Conservation (phyloP, 2,888 invertebrate species). For the Papilio protenor region DNA sequence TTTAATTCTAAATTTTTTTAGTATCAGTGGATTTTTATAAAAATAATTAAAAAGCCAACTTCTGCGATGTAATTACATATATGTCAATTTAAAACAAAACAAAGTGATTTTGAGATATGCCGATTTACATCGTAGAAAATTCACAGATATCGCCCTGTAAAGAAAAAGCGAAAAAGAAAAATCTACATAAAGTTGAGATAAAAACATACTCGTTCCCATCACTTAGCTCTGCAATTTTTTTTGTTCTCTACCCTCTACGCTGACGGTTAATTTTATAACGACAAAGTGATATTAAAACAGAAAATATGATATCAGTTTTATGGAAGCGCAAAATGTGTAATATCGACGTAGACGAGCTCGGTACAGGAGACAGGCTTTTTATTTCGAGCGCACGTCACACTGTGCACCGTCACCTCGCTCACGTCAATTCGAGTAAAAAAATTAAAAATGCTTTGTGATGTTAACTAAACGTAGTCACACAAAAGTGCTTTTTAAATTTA, state of each 20-base stretch:
- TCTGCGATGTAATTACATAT: not conserved
- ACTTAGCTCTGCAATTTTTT: not conserved
- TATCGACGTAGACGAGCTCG: constrained; percentile 3
- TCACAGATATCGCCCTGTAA: too few relatives aligned
- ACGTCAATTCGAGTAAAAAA: not conserved
- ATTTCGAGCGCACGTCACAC: not conserved
- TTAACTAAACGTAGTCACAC: constrained; percentile 1
- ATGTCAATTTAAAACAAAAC: not conserved
- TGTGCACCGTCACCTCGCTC: constrained; percentile 5
- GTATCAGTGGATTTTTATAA: not conserved
- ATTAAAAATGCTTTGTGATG: constrained; percentile 1
- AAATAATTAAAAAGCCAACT: not conserved
- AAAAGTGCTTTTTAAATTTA: not conserved
- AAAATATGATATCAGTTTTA: not conserved
- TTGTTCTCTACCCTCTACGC: not conserved
- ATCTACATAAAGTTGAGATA: not conserved
- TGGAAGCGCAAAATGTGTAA: constrained; percentile 6
- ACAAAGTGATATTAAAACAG: not conserved
- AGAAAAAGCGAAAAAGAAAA: not conserved
- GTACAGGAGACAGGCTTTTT: not conserved
- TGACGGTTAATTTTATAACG: not conserved
- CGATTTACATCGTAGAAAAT: too few relatives aligned
- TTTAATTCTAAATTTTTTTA: too few relatives aligned
- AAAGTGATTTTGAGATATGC: too few relatives aligned
- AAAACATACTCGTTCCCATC: not conserved